Evolutionary conservation across 1,140 invertebrate genomes (phyloP), one percentile per base, ranked within the genome.

Genomic region (Temnothorax nylanderi): DNA sequence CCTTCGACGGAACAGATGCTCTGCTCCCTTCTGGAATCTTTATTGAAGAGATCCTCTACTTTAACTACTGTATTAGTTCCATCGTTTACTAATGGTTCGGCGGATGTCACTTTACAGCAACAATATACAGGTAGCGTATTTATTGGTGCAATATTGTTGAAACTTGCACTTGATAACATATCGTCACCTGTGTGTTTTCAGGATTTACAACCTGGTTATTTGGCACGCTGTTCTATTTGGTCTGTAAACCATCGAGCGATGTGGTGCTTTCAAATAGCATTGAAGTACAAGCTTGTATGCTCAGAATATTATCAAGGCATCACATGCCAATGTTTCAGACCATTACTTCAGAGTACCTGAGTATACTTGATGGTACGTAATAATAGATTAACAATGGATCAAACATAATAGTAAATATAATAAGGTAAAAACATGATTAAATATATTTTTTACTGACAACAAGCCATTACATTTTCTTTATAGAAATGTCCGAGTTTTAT

Each of bases 121-220:
- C 89, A 92, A 86, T 94, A 94, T 84, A 74, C 88, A 60, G 93
- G 93, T 26, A 1, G 26, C 26, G 26, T 32, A 13, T 41, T 72
- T 56, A 32, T n/a, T 26, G 26, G 26, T 84, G 34, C 18, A 37
- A 26, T 64, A 49, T 72, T 41, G 41, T 26, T 44, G 10, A 49
- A 85, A 51, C 32, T 18, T 85, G 41, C 85, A 4, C 3, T 81
- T 58, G 5, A 69, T 41, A 37, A 67, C 58, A 32, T 37, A 21
- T 10, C 2, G 4, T 37, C 21, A 51, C 62, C 4, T 69, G 65
- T 69, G 34, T 67, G 75, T 87, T 91, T 91, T 16, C 32, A 93
- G 93, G 91, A 41, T 95, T 94, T 71, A 93, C 93, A n/a, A 94
- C 90, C 3, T 95, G 95, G 94, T 75, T 95, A 5, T 95, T 95